Evolutionary conservation across 37 sponge, comb jelly and placozoan genomes (phyloP).

Genomic region (Halichondria panicea): DNA sequence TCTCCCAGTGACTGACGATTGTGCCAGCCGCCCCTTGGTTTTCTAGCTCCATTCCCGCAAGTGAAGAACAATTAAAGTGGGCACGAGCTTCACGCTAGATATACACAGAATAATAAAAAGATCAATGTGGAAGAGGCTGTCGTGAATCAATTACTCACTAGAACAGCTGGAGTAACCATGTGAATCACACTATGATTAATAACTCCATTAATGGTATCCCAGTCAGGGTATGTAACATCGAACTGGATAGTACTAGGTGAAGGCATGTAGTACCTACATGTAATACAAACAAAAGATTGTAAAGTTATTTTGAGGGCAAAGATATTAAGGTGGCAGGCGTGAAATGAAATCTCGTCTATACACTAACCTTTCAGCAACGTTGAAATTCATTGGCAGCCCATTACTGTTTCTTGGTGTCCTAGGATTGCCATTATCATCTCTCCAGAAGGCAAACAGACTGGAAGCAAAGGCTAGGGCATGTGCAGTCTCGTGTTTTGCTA

Average conservation of each 20-base stretch:
- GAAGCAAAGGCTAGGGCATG: constrained; percentile 77
- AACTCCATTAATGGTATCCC: constrained; percentile 20
- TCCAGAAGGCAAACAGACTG: constrained; percentile 74
- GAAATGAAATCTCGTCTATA: not conserved
- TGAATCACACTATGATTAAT: constrained; percentile 25
- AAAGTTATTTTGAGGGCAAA: not conserved
- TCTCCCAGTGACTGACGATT: constrained; percentile 75
- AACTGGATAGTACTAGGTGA: constrained; percentile 25
- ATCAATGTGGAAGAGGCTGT: not conserved
- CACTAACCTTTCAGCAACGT: constrained; percentile 14
- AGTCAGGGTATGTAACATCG: constrained; percentile 33
- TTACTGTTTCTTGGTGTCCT: constrained; percentile 58
- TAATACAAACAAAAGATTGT: too few species aligned
- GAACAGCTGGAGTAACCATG: constrained; percentile 59
- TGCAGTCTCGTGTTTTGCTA: constrained; percentile 78
- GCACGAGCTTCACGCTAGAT: constrained; percentile 51
- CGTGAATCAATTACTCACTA: constrained; percentile 23
- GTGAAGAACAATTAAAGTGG: constrained; percentile 66
- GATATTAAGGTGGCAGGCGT: not conserved
- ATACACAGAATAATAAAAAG: constrained; percentile 1
- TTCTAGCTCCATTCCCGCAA: constrained; percentile 82
- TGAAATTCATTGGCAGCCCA: constrained; percentile 20
- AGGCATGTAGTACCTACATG: too few species aligned
- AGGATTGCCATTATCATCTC: constrained; percentile 61
- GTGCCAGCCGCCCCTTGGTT: constrained; percentile 81